A percentile compares a stretch with the other conserved stretches of the same genome.
These are phyloP conservation scores for Balaeniceps rex DNA, from an alignment of 2,113 vertebrate genomes.

Conservation along the genomic window DNA sequence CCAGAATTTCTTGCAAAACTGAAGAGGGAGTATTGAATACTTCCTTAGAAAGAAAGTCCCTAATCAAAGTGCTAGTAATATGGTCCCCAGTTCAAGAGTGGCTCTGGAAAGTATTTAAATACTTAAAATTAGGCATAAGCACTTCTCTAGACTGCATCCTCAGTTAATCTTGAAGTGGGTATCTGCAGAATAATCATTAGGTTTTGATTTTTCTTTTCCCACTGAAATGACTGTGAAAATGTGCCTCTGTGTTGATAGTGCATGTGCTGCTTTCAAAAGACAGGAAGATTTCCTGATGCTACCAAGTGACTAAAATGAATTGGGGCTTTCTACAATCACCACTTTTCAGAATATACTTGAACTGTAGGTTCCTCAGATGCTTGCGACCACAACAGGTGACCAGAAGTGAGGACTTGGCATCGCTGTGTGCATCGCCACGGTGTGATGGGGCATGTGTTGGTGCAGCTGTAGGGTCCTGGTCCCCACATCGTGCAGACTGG, in stretches of 20 bases:
- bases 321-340: not conserved
- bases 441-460: not conserved
- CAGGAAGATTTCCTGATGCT: not conserved
- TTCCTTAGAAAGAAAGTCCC: not conserved
- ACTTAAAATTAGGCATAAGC: not conserved
- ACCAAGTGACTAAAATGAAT: not conserved
- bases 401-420: not conserved
- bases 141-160: not conserved
- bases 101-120: not conserved
- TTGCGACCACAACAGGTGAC: accelerated
- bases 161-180: not conserved
- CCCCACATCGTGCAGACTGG: not conserved
- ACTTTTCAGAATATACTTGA: not conserved
- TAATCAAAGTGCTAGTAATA: not conserved
- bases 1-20: not conserved
- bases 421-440: accelerated
- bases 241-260: not conserved
- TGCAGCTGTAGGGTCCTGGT: not conserved
- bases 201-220: not conserved
- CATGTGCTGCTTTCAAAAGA: not conserved
- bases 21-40: not conserved
- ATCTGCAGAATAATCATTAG: not conserved
- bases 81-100: not conserved
- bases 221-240: not conserved
- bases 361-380: not conserved